Evolutionary conservation across 2,113 vertebrate species (phyloP), one percentile per base, ranked within the genome.

Genomic region (Sinocyclocheilus anshuiensis): DNA sequence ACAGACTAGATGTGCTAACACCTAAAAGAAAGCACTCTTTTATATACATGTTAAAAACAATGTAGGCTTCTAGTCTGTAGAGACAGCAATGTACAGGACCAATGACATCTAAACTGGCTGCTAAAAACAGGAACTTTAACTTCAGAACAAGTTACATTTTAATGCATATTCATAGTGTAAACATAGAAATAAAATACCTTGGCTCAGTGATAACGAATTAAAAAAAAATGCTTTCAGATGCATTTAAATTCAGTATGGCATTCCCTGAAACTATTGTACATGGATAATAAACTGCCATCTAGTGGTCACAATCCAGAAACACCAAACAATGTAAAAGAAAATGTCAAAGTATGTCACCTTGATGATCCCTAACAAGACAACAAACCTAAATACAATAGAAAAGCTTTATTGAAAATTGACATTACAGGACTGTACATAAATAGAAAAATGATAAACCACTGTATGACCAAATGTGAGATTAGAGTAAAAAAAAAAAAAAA

Each of bases 341-440:
- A 5, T 3, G 45, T 48, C 11, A 48, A 48, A 48, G 15, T 9
- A 22, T n/a, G 42, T 22, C 13, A 26, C 15, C 39, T 55, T 87
- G 13, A 80, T 87, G 13, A 80, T 55, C n/a, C 36, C 15, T 55
- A 29, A 26, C 45, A 63, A 83, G 63, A 84, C 15, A 65, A 33
- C 9, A 72, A 18, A 59, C 20, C 0, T 59, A 36, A 59, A 22
- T 69, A 50, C 79, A 69, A 71, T 61, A 84, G 8, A 76, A 91
- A 82, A 88, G 16, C 22, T 94, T 95, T 94, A 95, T 94, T 94
- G 88, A 88, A 90, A 93, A 92, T 90, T 86, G 59, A 20, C 11
- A n/a, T 87, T 85, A 63, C 15, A 33, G 39, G 45, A 77, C 26
- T 71, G 48, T 83, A 83, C 45, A 83, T 55, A 83, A 69, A 83